Evolutionary conservation across 2,888 invertebrate species (phyloP), one percentile per base, ranked within the genome.

Genomic region (Thysanoteuthis rhombus): DNA sequence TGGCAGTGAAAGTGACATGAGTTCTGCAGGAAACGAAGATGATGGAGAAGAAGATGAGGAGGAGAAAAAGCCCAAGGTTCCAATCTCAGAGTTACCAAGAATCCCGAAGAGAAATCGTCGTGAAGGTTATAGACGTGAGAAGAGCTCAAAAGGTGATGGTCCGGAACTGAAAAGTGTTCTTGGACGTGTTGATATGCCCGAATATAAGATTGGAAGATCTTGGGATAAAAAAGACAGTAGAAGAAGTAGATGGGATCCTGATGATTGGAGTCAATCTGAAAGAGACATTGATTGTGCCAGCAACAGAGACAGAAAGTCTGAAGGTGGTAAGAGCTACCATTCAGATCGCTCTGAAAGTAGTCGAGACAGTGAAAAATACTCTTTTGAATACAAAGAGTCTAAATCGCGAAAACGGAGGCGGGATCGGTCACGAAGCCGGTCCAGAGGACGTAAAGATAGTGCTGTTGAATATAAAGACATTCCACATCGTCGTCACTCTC

Each of bases 341-440:
- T 92, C 92, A 12, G 92, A 92, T 40, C 92, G 42, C 45, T 92
- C 92, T 28, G 93, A 93, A 92, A 52, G 58, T 93, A 92, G 91
- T 42, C 42, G 40, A 45, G 93, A 92, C 42, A 92, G 25, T 91
- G 45, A 92, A 45, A 94, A n/a, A 94, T 52, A 89, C 28, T 22
- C 38, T 40, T 75, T 90, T 93, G 90, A 89, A 40, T 42, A 42
- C 42, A 93, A 90, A 90, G 93, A 90, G 47, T 93, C 93, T n/a
- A 93, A 52, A 28, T 93, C 75, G 25, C 93, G 93, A n/a, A 45
- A 93, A 28, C 40, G 45, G 45, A 32, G 92, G 19, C 93, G 58
- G 89, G 91, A 32, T 94, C 93, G 42, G 94, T 98, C 98, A 0
- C 95, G 96, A 92, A 93, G 94, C 32, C 94, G 94, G 93, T 93